Base-by-base conservation (phyloP, 1,140 invertebrate genomes). In the Heliconius nattereri region DNA sequence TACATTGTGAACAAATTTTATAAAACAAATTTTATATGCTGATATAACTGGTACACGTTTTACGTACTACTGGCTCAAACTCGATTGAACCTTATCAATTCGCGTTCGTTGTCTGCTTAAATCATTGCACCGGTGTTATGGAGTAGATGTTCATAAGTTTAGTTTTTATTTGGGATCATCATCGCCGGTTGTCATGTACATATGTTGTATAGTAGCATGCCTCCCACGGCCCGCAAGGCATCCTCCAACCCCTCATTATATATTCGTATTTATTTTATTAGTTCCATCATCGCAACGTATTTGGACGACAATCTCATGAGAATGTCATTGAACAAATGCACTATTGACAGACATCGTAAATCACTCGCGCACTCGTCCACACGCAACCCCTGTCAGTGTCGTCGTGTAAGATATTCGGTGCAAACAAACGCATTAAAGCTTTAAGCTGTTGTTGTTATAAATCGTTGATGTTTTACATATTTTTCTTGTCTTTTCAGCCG, bases 181-280 rank as follows among this genome's bases (percentile, higher is more conserved):
- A 89, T 94, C 84, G 90, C 87, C 87, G 88, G 88, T 87, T 85
- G 85, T 89, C 88, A 91, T 90, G 86, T 89, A 86, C 84, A 87
- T 90, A 87, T 87, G 89, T 92, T 89, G 90, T 91, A 91, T 92
- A 93, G 94, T 91, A 92, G 94, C 94, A 95, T 95, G 94, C 93
- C 91, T 91, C 94, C 91, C 90, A 89, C 87, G 86, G 92, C 92
- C 94, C 91, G 92, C 90, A 91, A 94, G 95, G 94, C 94, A 94
- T 95, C 94, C 95, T 95, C 95, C 95, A 95, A 95, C 95, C 94
- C 94, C 92, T 94, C 91, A 94, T 92, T 88, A 87, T 82, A 85
- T 87, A 86, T 90, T 90, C 84, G 89, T 91, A 89, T 91, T 92
- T 92, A 88, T 91, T 92, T 92, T 92, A 90, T 94, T 94, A 91